Percentiles rank a stretch among this genome's conserved stretches.
phyloP scores from a whole-genome alignment of 2,113 vertebrate genomes.

The Illadopsis cleaveri region DNA sequence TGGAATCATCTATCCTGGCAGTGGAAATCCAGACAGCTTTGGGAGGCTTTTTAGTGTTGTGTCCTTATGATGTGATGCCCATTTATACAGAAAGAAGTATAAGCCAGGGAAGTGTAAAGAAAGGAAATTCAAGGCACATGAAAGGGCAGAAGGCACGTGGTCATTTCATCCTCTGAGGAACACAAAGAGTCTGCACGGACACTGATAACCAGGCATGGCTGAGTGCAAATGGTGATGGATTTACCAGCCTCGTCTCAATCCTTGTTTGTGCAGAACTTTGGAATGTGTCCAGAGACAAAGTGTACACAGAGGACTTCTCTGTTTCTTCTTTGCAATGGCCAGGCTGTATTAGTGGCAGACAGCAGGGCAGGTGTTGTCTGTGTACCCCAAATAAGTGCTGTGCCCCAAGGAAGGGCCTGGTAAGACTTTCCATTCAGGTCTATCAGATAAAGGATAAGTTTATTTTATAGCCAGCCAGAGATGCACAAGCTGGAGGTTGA shows the following conservation, averaged over 20 bases:
- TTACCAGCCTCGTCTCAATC: neutral
- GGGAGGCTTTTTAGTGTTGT: neutral
- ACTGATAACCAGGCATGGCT: neutral
- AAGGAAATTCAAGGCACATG: neutral
- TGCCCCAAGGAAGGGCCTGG: neutral
- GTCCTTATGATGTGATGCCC: neutral
- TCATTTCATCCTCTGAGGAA: neutral
- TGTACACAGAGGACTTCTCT: too few relatives aligned
- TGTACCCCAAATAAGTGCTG: neutral
- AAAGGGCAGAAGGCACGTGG: accelerated
- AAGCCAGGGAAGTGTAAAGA: too few relatives aligned
- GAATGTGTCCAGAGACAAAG: neutral
- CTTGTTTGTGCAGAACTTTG: neutral
- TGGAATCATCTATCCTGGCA: neutral
- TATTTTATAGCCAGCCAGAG: neutral
- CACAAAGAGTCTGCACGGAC: neutral
- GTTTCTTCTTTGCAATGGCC: neutral
- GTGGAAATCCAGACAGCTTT: neutral
- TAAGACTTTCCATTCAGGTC: neutral
- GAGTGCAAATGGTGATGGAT: neutral
- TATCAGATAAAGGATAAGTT: neutral
- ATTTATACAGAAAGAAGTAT: neutral
- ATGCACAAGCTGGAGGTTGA: neutral
- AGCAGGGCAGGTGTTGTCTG: neutral
- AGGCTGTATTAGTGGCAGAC: neutral